Conservation (phyloP, 2,797 vertebrate species). For the Agapornis canus region DNA sequence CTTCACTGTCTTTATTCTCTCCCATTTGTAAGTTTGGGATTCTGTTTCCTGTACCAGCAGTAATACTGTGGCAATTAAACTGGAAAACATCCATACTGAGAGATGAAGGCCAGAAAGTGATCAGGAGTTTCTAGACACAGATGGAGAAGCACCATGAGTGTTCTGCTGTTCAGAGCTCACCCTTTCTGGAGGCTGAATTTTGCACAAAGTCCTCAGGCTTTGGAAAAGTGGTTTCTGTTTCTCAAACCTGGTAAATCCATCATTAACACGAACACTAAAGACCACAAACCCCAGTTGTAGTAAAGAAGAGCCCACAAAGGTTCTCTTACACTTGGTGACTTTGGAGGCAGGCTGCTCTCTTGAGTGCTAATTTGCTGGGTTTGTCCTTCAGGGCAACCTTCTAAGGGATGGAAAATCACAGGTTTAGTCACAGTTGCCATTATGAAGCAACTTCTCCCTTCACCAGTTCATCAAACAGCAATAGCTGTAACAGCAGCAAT, state of each 20-base stretch:
- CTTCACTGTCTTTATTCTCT: background rate
- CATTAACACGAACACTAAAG: background rate
- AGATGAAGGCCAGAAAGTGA: background rate
- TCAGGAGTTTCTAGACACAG: background rate
- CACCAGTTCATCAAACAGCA: background rate
- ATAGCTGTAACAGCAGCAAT: background rate
- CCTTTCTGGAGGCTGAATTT: background rate
- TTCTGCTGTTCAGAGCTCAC: background rate
- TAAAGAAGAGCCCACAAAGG: background rate
- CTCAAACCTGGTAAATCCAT: background rate
- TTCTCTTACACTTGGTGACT: conserved; percentile 54
- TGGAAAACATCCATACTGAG: background rate
- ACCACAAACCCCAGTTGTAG: background rate
- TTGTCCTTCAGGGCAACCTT: background rate
- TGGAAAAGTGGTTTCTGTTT: background rate
- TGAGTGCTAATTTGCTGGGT: background rate
- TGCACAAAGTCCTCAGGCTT: background rate
- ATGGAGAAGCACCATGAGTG: background rate
- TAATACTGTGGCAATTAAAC: background rate
- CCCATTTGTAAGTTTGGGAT: background rate
- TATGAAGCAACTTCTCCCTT: background rate
- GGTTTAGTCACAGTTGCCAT: background rate
- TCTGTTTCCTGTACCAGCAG: background rate
- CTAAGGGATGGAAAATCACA: background rate
- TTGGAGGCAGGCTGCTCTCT: background rate